Evolutionary conservation across 92 coral and sea anemone species (phyloP).

Genomic region (Zoanthus gigantus): DNA sequence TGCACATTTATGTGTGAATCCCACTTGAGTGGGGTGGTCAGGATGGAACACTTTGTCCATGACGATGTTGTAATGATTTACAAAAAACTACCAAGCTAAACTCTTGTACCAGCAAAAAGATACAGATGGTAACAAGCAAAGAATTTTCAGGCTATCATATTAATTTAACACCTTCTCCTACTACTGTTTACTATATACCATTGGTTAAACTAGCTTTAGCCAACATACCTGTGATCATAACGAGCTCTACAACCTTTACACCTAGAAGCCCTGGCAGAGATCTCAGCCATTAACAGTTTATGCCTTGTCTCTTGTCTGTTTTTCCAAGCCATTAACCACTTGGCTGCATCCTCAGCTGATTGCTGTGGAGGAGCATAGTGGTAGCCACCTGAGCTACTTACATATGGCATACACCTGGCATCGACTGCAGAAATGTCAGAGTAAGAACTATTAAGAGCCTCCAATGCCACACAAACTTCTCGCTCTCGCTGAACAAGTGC

Average conservation of each 20-base stretch:
- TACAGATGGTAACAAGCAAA: too few relatives aligned
- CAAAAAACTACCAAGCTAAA: too few relatives aligned
- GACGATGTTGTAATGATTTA: too few relatives aligned
- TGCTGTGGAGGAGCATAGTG: constrained; percentile 90
- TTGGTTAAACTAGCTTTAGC: neutral
- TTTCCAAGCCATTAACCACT: constrained; percentile 98
- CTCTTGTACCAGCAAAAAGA: too few relatives aligned
- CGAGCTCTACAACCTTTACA: constrained; percentile 98
- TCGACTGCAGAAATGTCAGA: constrained; percentile 89
- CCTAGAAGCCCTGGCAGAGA: constrained; percentile 87
- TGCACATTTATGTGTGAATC: too few relatives aligned
- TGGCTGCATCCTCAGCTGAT: constrained; percentile 95
- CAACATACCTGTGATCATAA: constrained; percentile 89
- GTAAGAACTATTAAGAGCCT: constrained; percentile 82
- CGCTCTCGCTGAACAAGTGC: constrained; percentile 85
- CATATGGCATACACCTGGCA: constrained; percentile 98
- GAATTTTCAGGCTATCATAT: too few relatives aligned
- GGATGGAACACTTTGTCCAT: too few relatives aligned
- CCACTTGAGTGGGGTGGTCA: too few relatives aligned
- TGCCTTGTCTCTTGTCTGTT: constrained; percentile 93
- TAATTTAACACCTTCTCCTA: too few relatives aligned
- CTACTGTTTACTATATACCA: neutral
- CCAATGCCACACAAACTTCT: constrained; percentile 85
- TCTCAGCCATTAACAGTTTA: constrained; percentile 87
- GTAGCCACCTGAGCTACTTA: constrained; percentile 90